Evolutionary conservation across 1,140 invertebrate species (phyloP).

Genomic region (Plodia interpunctella): DNA sequence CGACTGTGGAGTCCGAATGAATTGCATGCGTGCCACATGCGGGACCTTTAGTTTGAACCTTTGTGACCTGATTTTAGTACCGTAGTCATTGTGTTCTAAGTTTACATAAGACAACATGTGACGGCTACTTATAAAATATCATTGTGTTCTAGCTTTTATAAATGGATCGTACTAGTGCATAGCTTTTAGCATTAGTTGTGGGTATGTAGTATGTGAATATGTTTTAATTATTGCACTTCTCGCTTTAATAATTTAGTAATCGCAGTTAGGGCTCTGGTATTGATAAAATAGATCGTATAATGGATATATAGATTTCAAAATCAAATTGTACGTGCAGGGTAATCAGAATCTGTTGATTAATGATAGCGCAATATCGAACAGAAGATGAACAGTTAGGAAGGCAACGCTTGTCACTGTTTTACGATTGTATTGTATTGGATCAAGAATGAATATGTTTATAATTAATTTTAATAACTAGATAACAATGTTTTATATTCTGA

Average conservation of each 20-base stretch:
- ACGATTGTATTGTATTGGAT: neutral
- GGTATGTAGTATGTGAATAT: slow-evolving; percentile 15
- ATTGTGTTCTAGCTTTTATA: slow-evolving; percentile 5
- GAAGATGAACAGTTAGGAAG: neutral
- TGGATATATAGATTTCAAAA: slow-evolving; percentile 67
- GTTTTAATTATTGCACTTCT: slow-evolving; percentile 28
- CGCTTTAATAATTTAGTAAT: slow-evolving; percentile 35
- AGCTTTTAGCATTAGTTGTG: neutral
- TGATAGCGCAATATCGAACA: neutral
- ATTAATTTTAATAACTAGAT: slow-evolving; percentile 3
- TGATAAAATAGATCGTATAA: slow-evolving; percentile 43
- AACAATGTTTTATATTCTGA: neutral
- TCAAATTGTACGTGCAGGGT: slow-evolving; percentile 75
- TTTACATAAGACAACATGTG: neutral
- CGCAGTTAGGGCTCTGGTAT: slow-evolving; percentile 18
- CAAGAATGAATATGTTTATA: neutral
- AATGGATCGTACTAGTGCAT: neutral
- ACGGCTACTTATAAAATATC: neutral
- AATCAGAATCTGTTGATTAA: slow-evolving; percentile 30
- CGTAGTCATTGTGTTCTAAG: neutral
- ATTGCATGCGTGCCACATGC: too few species aligned
- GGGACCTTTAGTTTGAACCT: neutral
- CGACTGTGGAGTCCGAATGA: too few species aligned
- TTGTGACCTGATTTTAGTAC: neutral
- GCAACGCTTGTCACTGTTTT: neutral